These are phyloP conservation scores for Harmothoe impar DNA, from an alignment of 2,888 invertebrate species.

Conservation along the genomic window DNA sequence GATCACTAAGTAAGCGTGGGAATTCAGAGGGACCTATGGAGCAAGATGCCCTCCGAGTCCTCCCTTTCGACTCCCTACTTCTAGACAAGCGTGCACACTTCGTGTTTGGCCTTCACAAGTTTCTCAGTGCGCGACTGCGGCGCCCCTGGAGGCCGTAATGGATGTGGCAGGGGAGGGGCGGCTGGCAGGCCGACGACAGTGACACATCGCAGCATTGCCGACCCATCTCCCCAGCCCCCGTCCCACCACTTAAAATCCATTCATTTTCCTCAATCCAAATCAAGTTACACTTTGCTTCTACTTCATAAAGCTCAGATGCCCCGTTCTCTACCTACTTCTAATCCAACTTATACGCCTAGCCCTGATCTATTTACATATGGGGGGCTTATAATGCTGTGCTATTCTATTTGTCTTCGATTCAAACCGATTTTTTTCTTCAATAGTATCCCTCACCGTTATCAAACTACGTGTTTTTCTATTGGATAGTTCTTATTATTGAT, in stretches of 20 bases:
- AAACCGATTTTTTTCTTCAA: background rate
- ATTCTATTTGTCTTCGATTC: background rate
- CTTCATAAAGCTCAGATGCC: background rate
- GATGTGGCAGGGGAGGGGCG: background rate
- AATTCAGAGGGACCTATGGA: too few relatives aligned
- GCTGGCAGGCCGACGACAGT: constrained; percentile 17
- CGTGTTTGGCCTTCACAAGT: too few relatives aligned
- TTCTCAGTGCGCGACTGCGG: too few relatives aligned
- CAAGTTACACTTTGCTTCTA: constrained; percentile 3
- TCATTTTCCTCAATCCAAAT: background rate
- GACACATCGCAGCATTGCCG: background rate
- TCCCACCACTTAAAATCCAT: background rate
- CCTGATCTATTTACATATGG: too few relatives aligned
- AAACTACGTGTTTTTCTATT: background rate
- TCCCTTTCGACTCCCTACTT: too few relatives aligned
- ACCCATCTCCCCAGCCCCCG: background rate
- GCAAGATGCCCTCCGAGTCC: too few relatives aligned
- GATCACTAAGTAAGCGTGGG: too few relatives aligned
- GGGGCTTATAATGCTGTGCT: background rate
- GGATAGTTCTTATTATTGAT: background rate
- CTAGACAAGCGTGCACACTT: too few relatives aligned
- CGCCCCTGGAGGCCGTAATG: background rate
- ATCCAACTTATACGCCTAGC: too few relatives aligned
- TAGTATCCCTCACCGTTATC: background rate
- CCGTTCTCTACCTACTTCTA: background rate